Base-by-base conservation (phyloP, 2,888 invertebrate species). In the Nomada ferruginata region DNA sequence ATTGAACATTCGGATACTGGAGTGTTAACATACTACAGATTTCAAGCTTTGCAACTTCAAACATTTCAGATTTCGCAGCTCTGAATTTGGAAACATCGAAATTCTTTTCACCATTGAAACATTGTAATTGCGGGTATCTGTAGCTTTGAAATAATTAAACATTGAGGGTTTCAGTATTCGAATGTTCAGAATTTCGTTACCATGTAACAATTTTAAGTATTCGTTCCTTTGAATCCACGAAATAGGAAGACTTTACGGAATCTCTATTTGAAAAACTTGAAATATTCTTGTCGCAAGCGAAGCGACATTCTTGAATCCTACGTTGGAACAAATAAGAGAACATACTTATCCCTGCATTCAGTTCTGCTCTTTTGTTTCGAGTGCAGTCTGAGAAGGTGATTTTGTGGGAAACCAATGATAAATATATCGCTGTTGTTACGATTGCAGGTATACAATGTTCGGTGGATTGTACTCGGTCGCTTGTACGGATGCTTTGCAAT, bases 381-480 rank as follows among this genome's bases (percentile, higher is more conserved):
- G 7, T 53, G 53, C 23, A 10, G 36, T 26, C 59, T 70, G 15
- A 63, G 53, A 44, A 23, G 36, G 5, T n/a, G 53, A 29, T 57
- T 57, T 65, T 11, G 2, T 7, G 15, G 5, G 29, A 71, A 61
- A 26, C 29, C 11, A 20, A 61, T 52, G 26, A 53, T 11, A 36
- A 52, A 61, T 2, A 1, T n/a, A 52, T 23, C 10, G n/a, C 50
- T 60, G 60, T 2, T n/a, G 13, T n/a, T 50, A n/a, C 26, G 50
- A 57, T 80, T 86, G 13, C 85, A 93, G 93, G 76, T 97, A 96
- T 93, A 96, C 96, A 0, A 94, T 96, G 74, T 95, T 96, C 85
- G 96, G 96, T 0, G 96, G 96, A 1, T 94, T 96, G 57, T 96
- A 96, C 91, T 95, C 96, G 20, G 96, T 96, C 23, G 96, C 96